Evolutionary conservation across 1,140 invertebrate species (phyloP).

Genomic region (Lethrus apterus): DNA sequence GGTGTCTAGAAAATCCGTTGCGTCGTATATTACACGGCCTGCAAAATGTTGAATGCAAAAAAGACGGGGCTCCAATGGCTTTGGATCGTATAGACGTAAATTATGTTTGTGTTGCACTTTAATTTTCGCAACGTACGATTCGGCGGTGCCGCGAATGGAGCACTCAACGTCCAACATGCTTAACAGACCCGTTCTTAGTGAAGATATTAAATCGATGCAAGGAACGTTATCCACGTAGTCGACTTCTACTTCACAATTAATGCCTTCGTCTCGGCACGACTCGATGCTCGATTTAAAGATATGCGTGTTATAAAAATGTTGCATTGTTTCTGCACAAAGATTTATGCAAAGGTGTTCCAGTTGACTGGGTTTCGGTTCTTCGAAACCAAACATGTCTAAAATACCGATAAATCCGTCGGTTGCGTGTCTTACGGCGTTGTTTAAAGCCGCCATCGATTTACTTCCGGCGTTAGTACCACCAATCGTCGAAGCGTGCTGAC

Average conservation of each 20-base stretch:
- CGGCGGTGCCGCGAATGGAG: slow-evolving; percentile 75
- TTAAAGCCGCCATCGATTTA: slow-evolving; percentile 84
- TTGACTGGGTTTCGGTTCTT: slow-evolving; percentile 83
- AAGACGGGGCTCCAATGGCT: slow-evolving; percentile 67
- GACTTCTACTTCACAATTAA: slow-evolving; percentile 83
- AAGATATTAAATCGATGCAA: slow-evolving; percentile 91
- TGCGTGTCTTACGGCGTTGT: slow-evolving; percentile 87
- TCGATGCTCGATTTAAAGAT: slow-evolving; percentile 93
- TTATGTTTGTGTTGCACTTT: slow-evolving; percentile 78
- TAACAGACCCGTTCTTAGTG: slow-evolving; percentile 80
- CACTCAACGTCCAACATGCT: slow-evolving; percentile 93
- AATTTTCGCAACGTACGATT: slow-evolving; percentile 82
- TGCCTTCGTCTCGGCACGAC: slow-evolving; percentile 88
- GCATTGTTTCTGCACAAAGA: slow-evolving; percentile 93
- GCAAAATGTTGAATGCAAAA: slow-evolving; percentile 91
- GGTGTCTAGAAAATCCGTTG: slow-evolving; percentile 81
- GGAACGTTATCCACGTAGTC: slow-evolving; percentile 94
- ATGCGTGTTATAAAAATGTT: slow-evolving; percentile 95
- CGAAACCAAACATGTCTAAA: slow-evolving; percentile 93
- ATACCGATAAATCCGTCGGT: slow-evolving; percentile 93
- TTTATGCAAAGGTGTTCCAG: slow-evolving; percentile 92
- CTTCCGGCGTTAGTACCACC: slow-evolving; percentile 62
- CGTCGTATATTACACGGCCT: slow-evolving; percentile 82
- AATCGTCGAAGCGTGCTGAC: slow-evolving; percentile 80
- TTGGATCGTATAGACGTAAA: slow-evolving; percentile 63